These are phyloP conservation scores for Phataginus tricuspis DNA, from an alignment of 2,797 vertebrate genomes.

Conservation along the genomic window DNA sequence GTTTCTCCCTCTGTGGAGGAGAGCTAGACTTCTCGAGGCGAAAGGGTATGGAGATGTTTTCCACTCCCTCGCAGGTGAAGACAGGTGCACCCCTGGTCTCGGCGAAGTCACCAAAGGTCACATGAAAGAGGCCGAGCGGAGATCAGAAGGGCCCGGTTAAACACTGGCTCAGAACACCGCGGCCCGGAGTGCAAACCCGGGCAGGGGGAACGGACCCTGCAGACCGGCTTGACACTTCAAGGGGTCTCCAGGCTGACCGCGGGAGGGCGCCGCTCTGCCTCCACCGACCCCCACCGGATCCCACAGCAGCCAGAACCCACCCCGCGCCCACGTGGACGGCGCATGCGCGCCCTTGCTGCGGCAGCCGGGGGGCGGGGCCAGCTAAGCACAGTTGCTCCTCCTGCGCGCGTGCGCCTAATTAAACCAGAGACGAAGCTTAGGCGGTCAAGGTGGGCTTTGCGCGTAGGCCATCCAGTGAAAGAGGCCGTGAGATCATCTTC, in stretches of 20 bases:
- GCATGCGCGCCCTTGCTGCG: not conserved
- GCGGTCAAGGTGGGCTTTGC: not conserved
- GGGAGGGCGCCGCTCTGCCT: rapidly evolving
- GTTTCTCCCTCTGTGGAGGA: not conserved
- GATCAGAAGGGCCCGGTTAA: not conserved
- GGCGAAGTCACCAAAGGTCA: not conserved
- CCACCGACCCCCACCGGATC: rapidly evolving
- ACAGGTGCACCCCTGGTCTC: not conserved
- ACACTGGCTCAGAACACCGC: not conserved
- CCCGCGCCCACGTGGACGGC: rapidly evolving
- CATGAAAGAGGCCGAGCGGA: not conserved
- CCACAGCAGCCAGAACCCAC: rapidly evolving
- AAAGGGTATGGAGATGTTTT: not conserved
- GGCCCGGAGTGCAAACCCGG: not conserved
- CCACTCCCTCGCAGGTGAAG: rapidly evolving
- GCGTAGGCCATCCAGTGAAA: rapidly evolving
- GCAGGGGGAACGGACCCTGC: not conserved
- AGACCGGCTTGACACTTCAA: too few relatives aligned
- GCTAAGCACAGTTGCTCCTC: rapidly evolving
- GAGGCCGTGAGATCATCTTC: not conserved
- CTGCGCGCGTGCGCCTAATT: not conserved
- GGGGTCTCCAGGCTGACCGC: rapidly evolving
- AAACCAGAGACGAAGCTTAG: not conserved
- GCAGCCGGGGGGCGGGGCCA: rapidly evolving
- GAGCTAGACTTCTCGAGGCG: too few relatives aligned